A percentile compares a stretch with the other conserved stretches of the same genome.
Evolutionary conservation across 30 jellyfish, hydroid and myxozoan genomes (phyloP).

Genomic region (Clytia hemisphaerica): DNA sequence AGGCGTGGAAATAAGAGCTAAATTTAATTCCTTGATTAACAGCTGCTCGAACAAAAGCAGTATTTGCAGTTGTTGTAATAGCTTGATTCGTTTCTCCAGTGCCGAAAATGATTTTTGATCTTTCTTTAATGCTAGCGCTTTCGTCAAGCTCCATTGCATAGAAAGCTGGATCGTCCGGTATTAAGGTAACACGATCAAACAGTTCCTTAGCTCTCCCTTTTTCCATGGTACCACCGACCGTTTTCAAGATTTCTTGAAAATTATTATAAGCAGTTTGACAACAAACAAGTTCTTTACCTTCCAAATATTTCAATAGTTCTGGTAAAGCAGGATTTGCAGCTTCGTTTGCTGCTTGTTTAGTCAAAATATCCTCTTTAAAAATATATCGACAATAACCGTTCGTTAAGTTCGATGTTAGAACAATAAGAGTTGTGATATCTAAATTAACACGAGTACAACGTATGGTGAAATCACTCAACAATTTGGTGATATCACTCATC

Average conservation of each 20-base stretch:
- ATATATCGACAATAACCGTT: conserved; percentile 45
- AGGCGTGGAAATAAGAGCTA: conserved; percentile 49
- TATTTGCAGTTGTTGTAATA: conserved; percentile 65
- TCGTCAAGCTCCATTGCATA: conserved; percentile 37
- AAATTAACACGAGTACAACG: conserved; percentile 44
- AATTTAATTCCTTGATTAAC: conserved; percentile 66
- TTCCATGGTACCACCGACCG: conserved; percentile 70
- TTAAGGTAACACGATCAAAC: conserved; percentile 23
- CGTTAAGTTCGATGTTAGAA: conserved; percentile 63
- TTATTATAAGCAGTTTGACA: conserved; percentile 59
- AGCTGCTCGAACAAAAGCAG: conserved; percentile 83
- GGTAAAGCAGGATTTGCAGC: conserved; percentile 55
- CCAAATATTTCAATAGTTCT: conserved; percentile 27
- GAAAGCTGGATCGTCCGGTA: conserved; percentile 57
- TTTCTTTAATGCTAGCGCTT: conserved; percentile 52
- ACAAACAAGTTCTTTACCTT: conserved; percentile 48
- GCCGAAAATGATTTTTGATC: conserved; percentile 73
- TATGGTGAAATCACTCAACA: not conserved
- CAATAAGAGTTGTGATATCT: conserved; percentile 71
- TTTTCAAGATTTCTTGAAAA: conserved; percentile 41
- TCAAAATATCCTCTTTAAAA: conserved; percentile 48
- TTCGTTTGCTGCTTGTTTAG: conserved; percentile 69
- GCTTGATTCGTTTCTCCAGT: conserved; percentile 80
- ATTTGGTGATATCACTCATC: conserved; percentile 1
- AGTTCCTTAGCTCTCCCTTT: conserved; percentile 50